phyloP scores from a whole-genome alignment of 2,888 invertebrate genomes.

The Onchidella celtica region DNA sequence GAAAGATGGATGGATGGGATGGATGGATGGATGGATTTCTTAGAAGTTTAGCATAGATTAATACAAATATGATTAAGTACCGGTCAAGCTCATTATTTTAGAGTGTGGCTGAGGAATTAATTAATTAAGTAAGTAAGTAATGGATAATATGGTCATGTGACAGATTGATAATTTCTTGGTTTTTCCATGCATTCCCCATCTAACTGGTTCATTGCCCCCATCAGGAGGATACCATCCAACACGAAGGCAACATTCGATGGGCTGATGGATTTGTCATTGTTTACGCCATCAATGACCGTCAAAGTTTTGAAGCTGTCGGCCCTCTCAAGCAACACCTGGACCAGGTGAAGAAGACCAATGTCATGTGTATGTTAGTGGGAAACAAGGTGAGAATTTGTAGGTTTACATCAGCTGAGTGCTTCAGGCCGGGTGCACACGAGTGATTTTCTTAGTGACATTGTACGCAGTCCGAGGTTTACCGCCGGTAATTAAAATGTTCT shows the following conservation, averaged over 20 bases:
- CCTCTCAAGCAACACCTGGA: slow-evolving; percentile 72
- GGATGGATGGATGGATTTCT: not conserved
- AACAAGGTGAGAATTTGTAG: slow-evolving; percentile 69
- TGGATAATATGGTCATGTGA: not conserved
- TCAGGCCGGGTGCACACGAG: too few relatives aligned
- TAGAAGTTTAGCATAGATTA: too few relatives aligned
- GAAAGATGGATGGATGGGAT: not conserved
- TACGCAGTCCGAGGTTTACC: too few relatives aligned
- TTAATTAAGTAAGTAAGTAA: slow-evolving; percentile 54
- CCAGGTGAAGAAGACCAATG: slow-evolving; percentile 73
- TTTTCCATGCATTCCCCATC: too few relatives aligned
- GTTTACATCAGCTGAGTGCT: too few relatives aligned
- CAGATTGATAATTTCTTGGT: not conserved
- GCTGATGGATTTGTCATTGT: slow-evolving; percentile 78
- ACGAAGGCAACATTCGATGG: slow-evolving; percentile 75
- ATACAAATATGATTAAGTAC: not conserved
- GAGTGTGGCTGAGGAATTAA: not conserved
- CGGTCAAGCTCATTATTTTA: not conserved
- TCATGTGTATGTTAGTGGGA: slow-evolving; percentile 75
- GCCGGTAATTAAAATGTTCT: too few relatives aligned
- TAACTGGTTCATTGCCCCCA: slow-evolving; percentile 10
- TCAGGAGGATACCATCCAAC: slow-evolving; percentile 67
- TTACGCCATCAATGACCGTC: slow-evolving; percentile 74
- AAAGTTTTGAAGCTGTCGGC: slow-evolving; percentile 72
- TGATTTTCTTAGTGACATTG: too few relatives aligned